phyloP scores from a whole-genome alignment of 2,113 vertebrate genomes.

The Pomatostomus ruficeps region DNA sequence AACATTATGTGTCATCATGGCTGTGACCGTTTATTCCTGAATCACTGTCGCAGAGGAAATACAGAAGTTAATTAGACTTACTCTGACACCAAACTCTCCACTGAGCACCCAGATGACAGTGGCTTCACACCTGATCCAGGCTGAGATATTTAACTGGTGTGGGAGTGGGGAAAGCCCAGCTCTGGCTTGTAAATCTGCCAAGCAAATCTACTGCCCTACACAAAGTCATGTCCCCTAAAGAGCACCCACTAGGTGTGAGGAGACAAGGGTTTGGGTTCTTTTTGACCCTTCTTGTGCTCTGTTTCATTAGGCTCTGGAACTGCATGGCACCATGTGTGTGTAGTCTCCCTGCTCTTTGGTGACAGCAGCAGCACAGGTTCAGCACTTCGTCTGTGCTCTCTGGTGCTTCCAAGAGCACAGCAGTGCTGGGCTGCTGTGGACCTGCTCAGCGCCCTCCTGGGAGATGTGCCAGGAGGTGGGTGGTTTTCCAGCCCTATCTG shows the following conservation, averaged over 20 bases:
- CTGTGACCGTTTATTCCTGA: not conserved
- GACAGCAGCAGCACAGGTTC: not conserved
- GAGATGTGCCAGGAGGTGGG: accelerated
- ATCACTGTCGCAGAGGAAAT: not conserved
- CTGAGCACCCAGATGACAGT: not conserved
- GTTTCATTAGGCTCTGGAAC: not conserved
- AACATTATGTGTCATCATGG: not conserved
- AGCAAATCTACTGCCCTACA: not conserved
- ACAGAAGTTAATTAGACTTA: not conserved
- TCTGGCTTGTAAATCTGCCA: not conserved
- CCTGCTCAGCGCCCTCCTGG: not conserved
- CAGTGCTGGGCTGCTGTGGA: not conserved
- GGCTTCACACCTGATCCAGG: not conserved
- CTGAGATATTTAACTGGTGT: not conserved
- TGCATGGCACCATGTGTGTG: accelerated
- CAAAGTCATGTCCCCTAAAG: not conserved
- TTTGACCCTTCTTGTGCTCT: not conserved
- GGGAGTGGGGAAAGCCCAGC: not conserved
- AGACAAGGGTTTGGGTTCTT: not conserved
- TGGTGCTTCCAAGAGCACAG: not conserved
- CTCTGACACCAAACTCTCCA: accelerated
- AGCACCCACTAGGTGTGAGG: not conserved
- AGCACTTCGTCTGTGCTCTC: not conserved
- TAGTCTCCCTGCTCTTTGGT: not conserved
- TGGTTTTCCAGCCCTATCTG: not conserved